Conservation (phyloP, 2,113 vertebrate species). For the Gymnorhina tibicen region DNA sequence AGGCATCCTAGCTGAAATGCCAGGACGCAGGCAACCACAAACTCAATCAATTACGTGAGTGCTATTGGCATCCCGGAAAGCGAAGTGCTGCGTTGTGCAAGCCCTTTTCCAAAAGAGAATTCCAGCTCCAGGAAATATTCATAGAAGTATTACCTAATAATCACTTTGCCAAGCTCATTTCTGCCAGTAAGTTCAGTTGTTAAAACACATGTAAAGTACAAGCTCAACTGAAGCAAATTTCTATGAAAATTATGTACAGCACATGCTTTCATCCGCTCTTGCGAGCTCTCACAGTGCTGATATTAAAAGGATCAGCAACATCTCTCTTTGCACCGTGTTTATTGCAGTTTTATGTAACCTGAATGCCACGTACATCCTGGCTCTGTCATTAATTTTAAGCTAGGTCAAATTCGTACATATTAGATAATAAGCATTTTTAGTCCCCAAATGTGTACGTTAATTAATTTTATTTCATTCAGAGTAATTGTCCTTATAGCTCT, state of each 20-base stretch:
- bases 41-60: constrained; percentile 21
- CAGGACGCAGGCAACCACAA: constrained; percentile 11
- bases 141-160: constrained; percentile 37
- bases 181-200: constrained; percentile 41
- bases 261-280: constrained; percentile 2
- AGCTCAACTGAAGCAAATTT: constrained; percentile 30
- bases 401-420: constrained; percentile 45
- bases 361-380: not conserved
- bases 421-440: constrained; percentile 62
- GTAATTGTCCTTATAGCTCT: constrained; percentile 53
- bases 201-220: constrained; percentile 50
- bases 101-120: constrained; percentile 4
- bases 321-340: constrained; percentile 11
- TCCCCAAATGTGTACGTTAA: constrained; percentile 43
- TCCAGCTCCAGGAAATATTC: not conserved
- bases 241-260: constrained; percentile 31
- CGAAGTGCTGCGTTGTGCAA: not conserved
- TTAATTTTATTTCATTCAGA: constrained; percentile 58
- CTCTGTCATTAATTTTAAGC: constrained; percentile 52
- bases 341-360: constrained; percentile 31
- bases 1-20: not conserved
- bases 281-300: not conserved
- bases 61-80: not conserved
- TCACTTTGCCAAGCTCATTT: constrained; percentile 17
- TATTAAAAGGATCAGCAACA: constrained; percentile 4